Evolutionary conservation across 2,113 vertebrate genomes (phyloP), one percentile per base, ranked within the genome.

Genomic region (Anarrhichthys ocellatus): DNA sequence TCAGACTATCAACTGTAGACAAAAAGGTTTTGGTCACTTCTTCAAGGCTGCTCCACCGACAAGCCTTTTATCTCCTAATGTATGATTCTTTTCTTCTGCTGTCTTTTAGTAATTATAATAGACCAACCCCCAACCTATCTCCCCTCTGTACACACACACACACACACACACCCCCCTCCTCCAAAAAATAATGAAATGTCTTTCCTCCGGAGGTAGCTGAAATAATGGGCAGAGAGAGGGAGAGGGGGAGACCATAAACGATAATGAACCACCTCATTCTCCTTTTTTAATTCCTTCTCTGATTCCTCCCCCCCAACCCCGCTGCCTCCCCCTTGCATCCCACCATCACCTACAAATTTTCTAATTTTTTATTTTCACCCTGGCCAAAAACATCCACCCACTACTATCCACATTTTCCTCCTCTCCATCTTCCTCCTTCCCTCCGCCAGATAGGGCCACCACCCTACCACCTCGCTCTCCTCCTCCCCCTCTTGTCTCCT

Each of bases 181-280:
- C 84, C 82, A 78, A 85, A 89, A 92, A 92, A 88, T 91, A 90
- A 92, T 88, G 79, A 91, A 91, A 90, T 79, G 76, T 90, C 89
- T 90, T 91, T 90, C 91, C 90, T 90, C 85, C 83, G 64, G 91
- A 93, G 91, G 76, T 56, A 86, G 86, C 83, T 69, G 87, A 67
- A 92, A 89, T 92, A 93, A 94, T 94, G 91, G 91, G 88, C 77
- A 81, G 72, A 70, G 65, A 44, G 66, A 11, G 32, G 34, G 66
- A 80, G 59, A 83, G 65, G 80, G 52, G 79, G 73, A 68, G 69
- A 68, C 87, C 76, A 91, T 91, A 91, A 93, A 91, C 62, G 82
- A 93, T 93, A 93, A 94, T 94, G 92, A 94, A 93, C 83, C 81
- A 79, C 85, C 91, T 90, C 87, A 78, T 85, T 89, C 86, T 84